Evolutionary conservation across 2,113 vertebrate genomes (phyloP).

Genomic region (Scortum barcoo): DNA sequence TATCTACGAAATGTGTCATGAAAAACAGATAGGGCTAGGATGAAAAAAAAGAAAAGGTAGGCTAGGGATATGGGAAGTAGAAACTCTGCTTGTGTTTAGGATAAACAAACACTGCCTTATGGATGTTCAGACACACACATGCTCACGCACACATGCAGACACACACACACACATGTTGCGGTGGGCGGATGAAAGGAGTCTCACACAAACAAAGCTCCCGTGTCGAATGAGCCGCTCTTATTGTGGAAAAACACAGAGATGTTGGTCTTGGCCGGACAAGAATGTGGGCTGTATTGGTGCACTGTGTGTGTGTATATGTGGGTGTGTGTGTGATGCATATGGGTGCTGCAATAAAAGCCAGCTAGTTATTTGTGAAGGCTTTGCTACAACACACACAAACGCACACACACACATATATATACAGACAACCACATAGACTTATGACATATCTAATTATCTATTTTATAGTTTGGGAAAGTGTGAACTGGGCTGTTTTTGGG

Average conservation of each 20-base stretch:
- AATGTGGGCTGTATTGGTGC: slow-evolving; percentile 61
- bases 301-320: slow-evolving; percentile 20
- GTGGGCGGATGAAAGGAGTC: slow-evolving; percentile 76
- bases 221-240: slow-evolving; percentile 70
- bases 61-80: slow-evolving; percentile 38
- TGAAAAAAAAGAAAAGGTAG: not conserved
- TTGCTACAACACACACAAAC: slow-evolving; percentile 47
- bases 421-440: slow-evolving; percentile 6
- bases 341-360: slow-evolving; percentile 40
- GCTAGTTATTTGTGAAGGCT: slow-evolving; percentile 66
- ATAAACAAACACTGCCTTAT: slow-evolving; percentile 66
- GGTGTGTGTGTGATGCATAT: slow-evolving; percentile 26
- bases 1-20: slow-evolving; percentile 9
- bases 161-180: slow-evolving; percentile 60
- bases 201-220: slow-evolving; percentile 72
- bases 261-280: slow-evolving; percentile 79
- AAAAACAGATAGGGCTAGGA: not conserved
- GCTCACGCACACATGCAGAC: slow-evolving; percentile 23
- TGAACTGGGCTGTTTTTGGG: slow-evolving; percentile 27
- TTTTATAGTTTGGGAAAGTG: slow-evolving; percentile 29
- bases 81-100: slow-evolving; percentile 45
- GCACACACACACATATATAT: not conserved
- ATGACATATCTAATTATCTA: slow-evolving; percentile 39
- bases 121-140: slow-evolving; percentile 54
- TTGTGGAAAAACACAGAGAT: slow-evolving; percentile 78